These are phyloP conservation scores for Threskiornis aethiopicus DNA, from an alignment of 2,797 vertebrate species.

Conservation along the genomic window DNA sequence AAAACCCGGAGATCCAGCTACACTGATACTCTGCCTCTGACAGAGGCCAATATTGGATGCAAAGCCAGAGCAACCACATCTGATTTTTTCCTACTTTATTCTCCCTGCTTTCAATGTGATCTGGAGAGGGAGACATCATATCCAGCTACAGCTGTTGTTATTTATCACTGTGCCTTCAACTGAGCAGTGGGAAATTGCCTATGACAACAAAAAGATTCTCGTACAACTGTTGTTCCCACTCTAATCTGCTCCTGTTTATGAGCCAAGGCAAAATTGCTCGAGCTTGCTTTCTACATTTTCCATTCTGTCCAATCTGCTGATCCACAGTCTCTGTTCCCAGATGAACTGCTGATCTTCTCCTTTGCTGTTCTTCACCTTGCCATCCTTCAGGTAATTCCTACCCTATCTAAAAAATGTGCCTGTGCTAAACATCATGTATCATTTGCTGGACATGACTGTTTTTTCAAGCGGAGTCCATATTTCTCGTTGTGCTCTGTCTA, in stretches of 20 bases:
- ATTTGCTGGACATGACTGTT: neutral
- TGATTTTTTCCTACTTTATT: neutral
- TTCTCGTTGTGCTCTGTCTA: neutral
- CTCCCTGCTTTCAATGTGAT: neutral
- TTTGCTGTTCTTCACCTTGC: neutral
- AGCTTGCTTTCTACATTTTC: neutral
- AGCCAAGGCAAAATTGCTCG: fast-evolving
- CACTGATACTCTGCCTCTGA: neutral
- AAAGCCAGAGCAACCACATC: neutral
- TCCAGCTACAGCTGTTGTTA: neutral
- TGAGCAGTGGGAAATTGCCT: neutral
- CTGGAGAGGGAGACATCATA: neutral
- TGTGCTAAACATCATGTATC: neutral
- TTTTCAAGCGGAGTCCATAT: neutral
- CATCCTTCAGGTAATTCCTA: neutral
- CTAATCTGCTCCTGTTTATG: neutral
- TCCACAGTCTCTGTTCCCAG: neutral
- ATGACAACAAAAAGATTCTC: neutral
- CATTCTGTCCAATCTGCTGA: neutral
- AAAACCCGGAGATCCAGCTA: neutral
- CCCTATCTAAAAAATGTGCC: neutral
- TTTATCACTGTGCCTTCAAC: neutral
- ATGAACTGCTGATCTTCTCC: neutral
- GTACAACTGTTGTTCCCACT: neutral
- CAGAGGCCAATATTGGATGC: neutral